These are phyloP conservation scores for Hyphantria cunea DNA, from an alignment of 1,140 invertebrate genomes.

Conservation along the genomic window DNA sequence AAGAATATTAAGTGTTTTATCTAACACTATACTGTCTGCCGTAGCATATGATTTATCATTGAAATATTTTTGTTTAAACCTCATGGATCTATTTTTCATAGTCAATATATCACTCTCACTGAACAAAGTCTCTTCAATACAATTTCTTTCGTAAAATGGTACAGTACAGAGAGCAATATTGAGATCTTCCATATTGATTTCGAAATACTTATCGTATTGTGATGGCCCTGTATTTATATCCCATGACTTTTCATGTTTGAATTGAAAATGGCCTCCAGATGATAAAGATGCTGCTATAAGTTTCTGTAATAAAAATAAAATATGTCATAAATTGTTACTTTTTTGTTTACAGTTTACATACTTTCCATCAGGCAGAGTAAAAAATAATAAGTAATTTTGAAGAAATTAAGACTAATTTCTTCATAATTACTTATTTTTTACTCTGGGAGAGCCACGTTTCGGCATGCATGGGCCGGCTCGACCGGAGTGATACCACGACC, in stretches of 20 bases:
- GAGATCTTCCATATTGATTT: slow-evolving; percentile 69
- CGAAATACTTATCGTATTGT: slow-evolving; percentile 74
- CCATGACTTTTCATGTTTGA: slow-evolving; percentile 81
- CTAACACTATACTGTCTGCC: slow-evolving; percentile 58
- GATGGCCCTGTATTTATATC: slow-evolving; percentile 57
- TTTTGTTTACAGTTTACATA: too few relatives aligned
- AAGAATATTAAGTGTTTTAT: slow-evolving; percentile 50
- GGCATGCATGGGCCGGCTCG: too few relatives aligned
- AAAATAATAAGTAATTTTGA: too few relatives aligned
- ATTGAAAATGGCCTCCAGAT: slow-evolving; percentile 78
- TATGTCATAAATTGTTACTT: too few relatives aligned
- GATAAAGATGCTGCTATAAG: slow-evolving; percentile 67
- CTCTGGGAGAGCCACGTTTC: too few relatives aligned
- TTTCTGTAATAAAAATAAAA: slow-evolving; percentile 52
- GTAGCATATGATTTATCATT: slow-evolving; percentile 66
- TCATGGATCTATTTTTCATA: slow-evolving; percentile 70
- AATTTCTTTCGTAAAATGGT: slow-evolving; percentile 75
- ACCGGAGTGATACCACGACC: too few relatives aligned
- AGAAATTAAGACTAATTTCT: too few relatives aligned
- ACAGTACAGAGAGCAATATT: slow-evolving; percentile 58
- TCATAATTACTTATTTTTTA: too few relatives aligned
- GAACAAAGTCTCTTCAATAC: slow-evolving; percentile 59
- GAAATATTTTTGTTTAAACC: slow-evolving; percentile 74
- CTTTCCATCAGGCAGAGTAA: too few relatives aligned
- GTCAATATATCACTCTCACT: slow-evolving; percentile 59